A percentile compares a stretch with the other conserved stretches of the same genome.
phyloP scores from a whole-genome alignment of 2,888 invertebrate species.

The Trissolcus japonicus region DNA sequence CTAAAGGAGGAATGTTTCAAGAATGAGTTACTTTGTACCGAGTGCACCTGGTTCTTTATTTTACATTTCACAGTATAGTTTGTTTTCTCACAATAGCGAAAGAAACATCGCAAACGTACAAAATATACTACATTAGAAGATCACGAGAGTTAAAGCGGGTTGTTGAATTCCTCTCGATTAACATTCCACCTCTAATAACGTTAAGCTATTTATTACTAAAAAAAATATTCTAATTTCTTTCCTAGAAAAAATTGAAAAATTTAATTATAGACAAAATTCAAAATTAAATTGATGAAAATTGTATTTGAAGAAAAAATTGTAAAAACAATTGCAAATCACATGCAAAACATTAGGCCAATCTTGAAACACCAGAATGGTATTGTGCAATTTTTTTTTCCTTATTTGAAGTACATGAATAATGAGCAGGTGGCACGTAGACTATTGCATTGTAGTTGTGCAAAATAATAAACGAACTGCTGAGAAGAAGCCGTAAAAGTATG shows the following conservation, averaged over 20 bases:
- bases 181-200: slow-evolving; percentile 1
- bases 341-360: too few species aligned
- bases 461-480: slow-evolving; percentile 19
- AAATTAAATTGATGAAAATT: too few species aligned
- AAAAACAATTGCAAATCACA: too few species aligned
- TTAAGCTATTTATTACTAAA: too few species aligned
- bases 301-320: too few species aligned
- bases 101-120: slow-evolving; percentile 28
- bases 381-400: neutral
- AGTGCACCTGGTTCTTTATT: slow-evolving; percentile 20
- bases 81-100: slow-evolving; percentile 10
- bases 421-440: slow-evolving; percentile 24
- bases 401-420: too few species aligned
- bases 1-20: slow-evolving; percentile 8
- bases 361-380: too few species aligned
- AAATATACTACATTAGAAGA: slow-evolving; percentile 33
- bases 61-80: neutral
- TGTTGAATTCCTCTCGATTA: slow-evolving; percentile 30
- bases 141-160: slow-evolving; percentile 17
- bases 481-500: slow-evolving; percentile 22
- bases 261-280: too few species aligned
- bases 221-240: too few species aligned
- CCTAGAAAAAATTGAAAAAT: too few species aligned
- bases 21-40: slow-evolving; percentile 26
- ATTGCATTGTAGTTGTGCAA: slow-evolving; percentile 1